Evolutionary conservation across 2,888 invertebrate species (phyloP).

Genomic region (Sipha maydis): DNA sequence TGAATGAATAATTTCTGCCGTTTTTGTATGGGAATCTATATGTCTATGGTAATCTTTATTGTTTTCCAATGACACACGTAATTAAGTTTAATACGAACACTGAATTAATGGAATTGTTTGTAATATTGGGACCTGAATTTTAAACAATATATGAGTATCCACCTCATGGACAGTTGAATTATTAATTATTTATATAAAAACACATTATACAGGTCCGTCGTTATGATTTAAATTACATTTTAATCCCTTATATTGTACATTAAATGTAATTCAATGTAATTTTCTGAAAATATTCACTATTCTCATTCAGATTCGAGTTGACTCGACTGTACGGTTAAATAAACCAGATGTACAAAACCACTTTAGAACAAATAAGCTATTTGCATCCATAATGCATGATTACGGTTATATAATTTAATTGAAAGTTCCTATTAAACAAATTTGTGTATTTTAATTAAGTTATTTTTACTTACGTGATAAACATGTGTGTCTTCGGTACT

Average conservation of each 20-base stretch:
- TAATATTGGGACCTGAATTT: constrained; percentile 21
- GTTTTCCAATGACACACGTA: constrained; percentile 17
- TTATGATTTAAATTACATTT: no score
- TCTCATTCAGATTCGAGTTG: no score
- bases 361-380: background rate
- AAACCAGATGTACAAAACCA: background rate
- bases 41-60: constrained; percentile 21
- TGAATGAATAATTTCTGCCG: constrained; percentile 29
- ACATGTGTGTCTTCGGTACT: constrained; percentile 90
- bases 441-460: background rate
- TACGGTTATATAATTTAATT: background rate
- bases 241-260: no score
- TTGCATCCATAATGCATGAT: background rate
- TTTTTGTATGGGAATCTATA: constrained; percentile 6
- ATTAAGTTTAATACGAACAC: background rate
- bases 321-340: no score
- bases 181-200: no score
- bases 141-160: background rate
- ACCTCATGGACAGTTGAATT: background rate
- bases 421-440: background rate
- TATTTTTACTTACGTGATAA: constrained; percentile 82
- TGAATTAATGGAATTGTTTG: background rate
- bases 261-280: no score
- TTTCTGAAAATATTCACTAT: no score
- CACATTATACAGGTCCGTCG: no score